Percentiles rank a stretch among this genome's conserved stretches.
Evolutionary conservation across 2,113 vertebrate species (phyloP).

Genomic region (Oceanites oceanicus): DNA sequence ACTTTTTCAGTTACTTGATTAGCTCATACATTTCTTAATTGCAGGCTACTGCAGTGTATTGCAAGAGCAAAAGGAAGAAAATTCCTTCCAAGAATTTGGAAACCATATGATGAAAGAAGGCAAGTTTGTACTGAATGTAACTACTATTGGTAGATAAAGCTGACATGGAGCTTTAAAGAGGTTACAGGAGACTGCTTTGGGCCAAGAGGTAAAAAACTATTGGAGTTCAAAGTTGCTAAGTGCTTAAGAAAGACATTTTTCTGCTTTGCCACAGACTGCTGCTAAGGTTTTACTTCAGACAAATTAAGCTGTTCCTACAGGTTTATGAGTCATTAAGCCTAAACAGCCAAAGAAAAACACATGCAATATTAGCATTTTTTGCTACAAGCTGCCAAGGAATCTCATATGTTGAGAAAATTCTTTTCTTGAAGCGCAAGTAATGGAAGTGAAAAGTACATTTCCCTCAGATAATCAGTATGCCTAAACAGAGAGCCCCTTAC

Average conservation of each 20-base stretch:
- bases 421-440: background rate
- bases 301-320: background rate
- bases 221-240: background rate
- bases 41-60: background rate
- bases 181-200: background rate
- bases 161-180: background rate
- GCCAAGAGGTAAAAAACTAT: background rate
- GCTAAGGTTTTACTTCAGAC: background rate
- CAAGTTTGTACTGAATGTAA: background rate
- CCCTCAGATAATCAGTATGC: background rate
- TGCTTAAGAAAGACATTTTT: background rate
- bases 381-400: background rate
- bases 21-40: background rate
- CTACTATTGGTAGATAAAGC: background rate
- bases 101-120: background rate
- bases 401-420: background rate
- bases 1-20: background rate
- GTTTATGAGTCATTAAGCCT: constrained; percentile 10
- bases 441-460: background rate
- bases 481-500: background rate
- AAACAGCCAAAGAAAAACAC: background rate
- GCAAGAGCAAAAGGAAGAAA: background rate
- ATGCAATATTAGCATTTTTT: background rate
- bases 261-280: background rate
- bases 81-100: background rate